Evolutionary conservation across 92 coral and sea anemone genomes (phyloP).

Genomic region (Porites evermanni): DNA sequence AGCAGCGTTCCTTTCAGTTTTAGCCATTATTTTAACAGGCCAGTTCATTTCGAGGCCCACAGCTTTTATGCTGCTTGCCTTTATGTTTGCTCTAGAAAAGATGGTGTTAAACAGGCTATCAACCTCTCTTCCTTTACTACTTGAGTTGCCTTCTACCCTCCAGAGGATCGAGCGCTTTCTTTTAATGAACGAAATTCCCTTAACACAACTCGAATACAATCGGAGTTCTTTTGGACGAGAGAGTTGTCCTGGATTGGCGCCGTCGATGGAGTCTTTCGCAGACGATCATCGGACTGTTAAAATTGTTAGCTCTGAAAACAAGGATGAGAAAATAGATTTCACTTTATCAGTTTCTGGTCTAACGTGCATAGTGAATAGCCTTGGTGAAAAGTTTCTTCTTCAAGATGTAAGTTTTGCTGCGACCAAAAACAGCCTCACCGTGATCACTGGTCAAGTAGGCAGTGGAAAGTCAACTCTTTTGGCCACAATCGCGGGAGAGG

Average conservation of each 20-base stretch:
- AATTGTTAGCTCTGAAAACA: neutral
- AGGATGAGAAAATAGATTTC: neutral
- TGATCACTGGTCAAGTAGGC: constrained; percentile 30
- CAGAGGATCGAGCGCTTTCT: constrained; percentile 21
- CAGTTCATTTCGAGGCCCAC: neutral
- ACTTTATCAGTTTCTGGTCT: constrained; percentile 22
- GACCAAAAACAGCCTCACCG: constrained; percentile 3
- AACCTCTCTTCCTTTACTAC: constrained; percentile 5
- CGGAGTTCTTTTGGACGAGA: neutral
- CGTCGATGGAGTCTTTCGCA: neutral
- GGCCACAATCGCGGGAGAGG: constrained; percentile 31
- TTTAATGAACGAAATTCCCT: neutral
- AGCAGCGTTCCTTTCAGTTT: constrained; percentile 13
- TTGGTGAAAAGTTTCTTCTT: constrained; percentile 4
- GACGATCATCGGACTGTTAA: neutral
- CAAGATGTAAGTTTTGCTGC: constrained; percentile 17
- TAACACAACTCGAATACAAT: neutral
- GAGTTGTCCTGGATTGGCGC: neutral
- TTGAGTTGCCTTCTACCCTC: constrained; percentile 6
- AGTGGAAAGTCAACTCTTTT: constrained; percentile 40
- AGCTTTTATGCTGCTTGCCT: constrained; percentile 16
- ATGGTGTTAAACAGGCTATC: constrained; percentile 4
- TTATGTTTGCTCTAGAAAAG: constrained; percentile 9
- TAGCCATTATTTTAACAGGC: neutral
- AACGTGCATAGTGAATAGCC: neutral